A percentile compares a stretch with the other conserved stretches of the same genome.
phyloP scores from a whole-genome alignment of 64 coral and sea anemone species.

The Stichodactyla helianthus region DNA sequence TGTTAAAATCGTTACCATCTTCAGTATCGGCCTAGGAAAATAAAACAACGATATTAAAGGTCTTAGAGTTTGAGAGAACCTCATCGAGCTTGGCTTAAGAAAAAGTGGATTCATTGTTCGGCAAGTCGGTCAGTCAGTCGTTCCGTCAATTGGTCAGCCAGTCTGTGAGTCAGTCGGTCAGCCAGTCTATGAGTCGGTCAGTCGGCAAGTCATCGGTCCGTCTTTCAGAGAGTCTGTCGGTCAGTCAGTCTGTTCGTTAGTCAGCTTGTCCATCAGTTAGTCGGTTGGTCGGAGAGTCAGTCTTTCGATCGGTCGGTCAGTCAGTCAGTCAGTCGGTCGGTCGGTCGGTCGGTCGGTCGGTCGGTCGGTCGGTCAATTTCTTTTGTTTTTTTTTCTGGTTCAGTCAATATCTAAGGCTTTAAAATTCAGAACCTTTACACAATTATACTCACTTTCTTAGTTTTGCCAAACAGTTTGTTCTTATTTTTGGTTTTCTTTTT shows the following conservation, averaged over 20 bases:
- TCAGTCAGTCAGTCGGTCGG: not conserved
- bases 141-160: not conserved
- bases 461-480: constrained; percentile 25
- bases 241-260: too few species aligned
- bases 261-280: not conserved
- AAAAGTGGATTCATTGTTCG: too few species aligned
- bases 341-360: too few species aligned
- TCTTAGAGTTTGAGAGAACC: not conserved
- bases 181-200: too few species aligned
- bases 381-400: too few species aligned
- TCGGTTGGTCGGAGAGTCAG: not conserved
- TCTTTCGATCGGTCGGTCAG: not conserved
- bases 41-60: not conserved
- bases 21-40: constrained; percentile 32
- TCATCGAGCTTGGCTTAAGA: not conserved
- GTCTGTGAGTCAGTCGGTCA: not conserved
- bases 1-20: constrained; percentile 90
- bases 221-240: too few species aligned
- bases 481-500: constrained; percentile 30
- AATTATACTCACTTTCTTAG: constrained; percentile 48
- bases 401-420: not conserved
- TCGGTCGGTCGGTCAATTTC: too few species aligned
- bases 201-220: not conserved
- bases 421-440: not conserved
- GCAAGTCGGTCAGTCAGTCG: too few species aligned